These are phyloP conservation scores for Pachliopta kotzebuea DNA, from an alignment of 2,888 invertebrate genomes.

Conservation along the genomic window DNA sequence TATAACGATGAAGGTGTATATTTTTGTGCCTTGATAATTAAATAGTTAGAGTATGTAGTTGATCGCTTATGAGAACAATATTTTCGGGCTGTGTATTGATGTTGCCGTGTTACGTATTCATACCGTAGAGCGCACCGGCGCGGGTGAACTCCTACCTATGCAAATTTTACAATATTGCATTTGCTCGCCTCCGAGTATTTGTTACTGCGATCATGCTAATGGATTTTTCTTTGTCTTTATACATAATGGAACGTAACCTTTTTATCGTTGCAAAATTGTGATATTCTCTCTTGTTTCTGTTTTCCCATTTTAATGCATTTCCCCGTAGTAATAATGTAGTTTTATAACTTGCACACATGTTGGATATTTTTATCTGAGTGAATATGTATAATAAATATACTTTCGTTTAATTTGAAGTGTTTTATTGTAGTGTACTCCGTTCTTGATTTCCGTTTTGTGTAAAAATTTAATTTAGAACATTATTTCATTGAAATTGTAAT, in stretches of 20 bases:
- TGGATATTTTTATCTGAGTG: not conserved
- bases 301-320: constrained; percentile 3
- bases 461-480: constrained; percentile 10
- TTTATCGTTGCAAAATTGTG: constrained; percentile 4
- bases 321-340: not conserved
- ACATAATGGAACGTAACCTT: constrained; percentile 22
- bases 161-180: constrained; percentile 61
- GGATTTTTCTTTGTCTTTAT: constrained; percentile 34
- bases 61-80: constrained; percentile 51
- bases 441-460: constrained; percentile 21
- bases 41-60: constrained; percentile 36
- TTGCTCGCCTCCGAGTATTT: constrained; percentile 50
- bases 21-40: not conserved
- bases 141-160: constrained; percentile 58
- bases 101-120: constrained; percentile 60
- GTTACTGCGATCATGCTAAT: constrained; percentile 47
- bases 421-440: not conserved
- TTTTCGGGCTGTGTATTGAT: constrained; percentile 42
- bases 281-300: not conserved
- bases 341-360: not conserved
- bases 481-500: constrained; percentile 37
- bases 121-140: constrained; percentile 47
- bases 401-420: not conserved
- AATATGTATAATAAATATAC: no score
- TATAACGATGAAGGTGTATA: no score